Percentiles rank a stretch among this genome's conserved stretches.
Conservation (phyloP, 2,797 vertebrate genomes). For the Molothrus aeneus region DNA sequence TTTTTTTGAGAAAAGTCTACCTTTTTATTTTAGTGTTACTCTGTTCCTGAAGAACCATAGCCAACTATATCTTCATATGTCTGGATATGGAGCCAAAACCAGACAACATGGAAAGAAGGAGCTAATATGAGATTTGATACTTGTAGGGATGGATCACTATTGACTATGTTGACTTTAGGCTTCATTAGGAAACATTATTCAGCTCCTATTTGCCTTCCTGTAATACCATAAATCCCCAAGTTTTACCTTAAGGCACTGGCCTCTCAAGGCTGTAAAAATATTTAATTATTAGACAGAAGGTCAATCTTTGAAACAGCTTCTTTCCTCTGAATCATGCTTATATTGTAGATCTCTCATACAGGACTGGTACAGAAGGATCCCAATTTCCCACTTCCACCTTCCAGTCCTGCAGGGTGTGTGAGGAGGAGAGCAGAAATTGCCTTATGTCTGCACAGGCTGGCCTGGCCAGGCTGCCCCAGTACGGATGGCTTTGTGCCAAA, state of each 20-base stretch:
- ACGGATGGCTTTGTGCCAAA: neutral
- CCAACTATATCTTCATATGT: neutral
- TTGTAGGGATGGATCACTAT: neutral
- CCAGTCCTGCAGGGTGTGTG: accelerated
- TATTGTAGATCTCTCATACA: neutral
- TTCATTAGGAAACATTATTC: neutral
- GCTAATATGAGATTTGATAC: neutral
- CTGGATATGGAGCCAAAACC: neutral
- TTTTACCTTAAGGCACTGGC: neutral
- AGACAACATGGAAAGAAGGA: neutral
- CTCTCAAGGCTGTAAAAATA: neutral
- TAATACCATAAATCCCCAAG: neutral
- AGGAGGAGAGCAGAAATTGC: neutral
- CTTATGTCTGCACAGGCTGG: neutral
- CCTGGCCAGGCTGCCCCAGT: neutral
- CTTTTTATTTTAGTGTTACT: neutral
- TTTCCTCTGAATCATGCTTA: neutral
- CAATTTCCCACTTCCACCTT: no score
- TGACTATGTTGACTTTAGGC: neutral
- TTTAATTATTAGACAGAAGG: neutral
- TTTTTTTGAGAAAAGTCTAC: neutral
- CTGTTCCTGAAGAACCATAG: neutral
- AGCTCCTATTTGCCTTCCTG: neutral
- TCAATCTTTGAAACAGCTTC: neutral
- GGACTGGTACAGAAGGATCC: accelerated